These are phyloP conservation scores for Berghia stephanieae DNA, from an alignment of 1,140 invertebrate species.

Conservation along the genomic window DNA sequence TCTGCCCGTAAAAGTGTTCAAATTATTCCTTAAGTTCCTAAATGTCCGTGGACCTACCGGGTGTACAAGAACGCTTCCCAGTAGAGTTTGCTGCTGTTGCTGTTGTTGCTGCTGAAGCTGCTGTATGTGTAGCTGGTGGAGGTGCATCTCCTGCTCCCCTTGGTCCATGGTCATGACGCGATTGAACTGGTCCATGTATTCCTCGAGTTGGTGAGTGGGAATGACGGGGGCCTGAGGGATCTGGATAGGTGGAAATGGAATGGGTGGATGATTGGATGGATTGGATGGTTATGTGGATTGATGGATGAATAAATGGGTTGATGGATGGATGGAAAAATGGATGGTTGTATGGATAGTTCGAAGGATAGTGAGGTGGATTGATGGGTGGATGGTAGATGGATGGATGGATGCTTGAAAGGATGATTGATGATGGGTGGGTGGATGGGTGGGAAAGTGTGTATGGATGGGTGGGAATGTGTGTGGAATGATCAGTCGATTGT, in stretches of 20 bases:
- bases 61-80: conserved; percentile 52
- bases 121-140: conserved; percentile 35
- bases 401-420: no score
- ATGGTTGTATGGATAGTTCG: no score
- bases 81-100: conserved; percentile 25
- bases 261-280: background rate
- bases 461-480: no score
- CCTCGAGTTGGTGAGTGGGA: conserved; percentile 61
- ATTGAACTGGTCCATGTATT: conserved; percentile 60
- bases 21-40: no score
- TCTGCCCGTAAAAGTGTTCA: background rate
- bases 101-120: conserved; percentile 37
- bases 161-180: conserved; percentile 40
- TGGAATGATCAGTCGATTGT: no score
- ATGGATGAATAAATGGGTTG: no score
- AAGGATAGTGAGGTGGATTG: no score
- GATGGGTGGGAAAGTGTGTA: no score
- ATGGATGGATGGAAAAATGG: no score
- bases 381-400: no score
- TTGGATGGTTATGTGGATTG: no score
- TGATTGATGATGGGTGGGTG: no score
- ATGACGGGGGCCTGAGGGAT: conserved; percentile 59
- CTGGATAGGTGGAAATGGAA: conserved; percentile 11
- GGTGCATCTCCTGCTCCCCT: conserved; percentile 8
- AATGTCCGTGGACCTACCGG: conserved; percentile 41